phyloP scores from a whole-genome alignment of 2,113 vertebrate species.

The Psilopogon haemacephalus region DNA sequence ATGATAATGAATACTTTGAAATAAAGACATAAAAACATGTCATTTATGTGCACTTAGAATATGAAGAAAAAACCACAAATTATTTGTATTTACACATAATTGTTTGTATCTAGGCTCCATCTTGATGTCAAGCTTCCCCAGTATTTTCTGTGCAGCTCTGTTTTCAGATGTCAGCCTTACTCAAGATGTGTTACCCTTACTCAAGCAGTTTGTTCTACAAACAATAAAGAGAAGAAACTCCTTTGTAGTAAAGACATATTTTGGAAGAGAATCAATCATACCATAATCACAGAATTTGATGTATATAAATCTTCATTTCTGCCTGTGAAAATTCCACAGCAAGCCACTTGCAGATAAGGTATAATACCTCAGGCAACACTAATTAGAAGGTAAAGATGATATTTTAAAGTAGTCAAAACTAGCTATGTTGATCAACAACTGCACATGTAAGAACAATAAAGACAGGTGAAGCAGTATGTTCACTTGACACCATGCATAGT shows the following conservation, averaged over 20 bases:
- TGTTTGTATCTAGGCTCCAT: not conserved
- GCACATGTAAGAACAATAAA: not conserved
- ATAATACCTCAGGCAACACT: not conserved
- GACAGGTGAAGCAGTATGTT: not conserved
- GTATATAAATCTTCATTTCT: not conserved
- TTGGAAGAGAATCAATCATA: not conserved
- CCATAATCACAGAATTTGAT: not conserved
- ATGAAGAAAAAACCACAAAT: not conserved
- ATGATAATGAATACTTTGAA: not conserved
- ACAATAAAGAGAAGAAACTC: not conserved
- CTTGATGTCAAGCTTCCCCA: not conserved
- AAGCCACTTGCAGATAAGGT: not conserved
- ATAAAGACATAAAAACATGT: not conserved
- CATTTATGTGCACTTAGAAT: not conserved
- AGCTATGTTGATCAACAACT: not conserved
- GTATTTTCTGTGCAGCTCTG: not conserved
- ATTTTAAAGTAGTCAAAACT: not conserved
- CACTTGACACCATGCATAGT: not conserved
- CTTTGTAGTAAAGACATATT: not conserved
- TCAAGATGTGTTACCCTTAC: not conserved
- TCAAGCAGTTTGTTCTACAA: not conserved
- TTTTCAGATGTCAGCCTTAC: not conserved
- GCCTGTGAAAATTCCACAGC: not conserved
- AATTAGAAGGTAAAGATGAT: not conserved
- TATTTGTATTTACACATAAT: not conserved